Base-by-base conservation (phyloP, 2,888 invertebrate genomes). In the Archips crataeganus region DNA sequence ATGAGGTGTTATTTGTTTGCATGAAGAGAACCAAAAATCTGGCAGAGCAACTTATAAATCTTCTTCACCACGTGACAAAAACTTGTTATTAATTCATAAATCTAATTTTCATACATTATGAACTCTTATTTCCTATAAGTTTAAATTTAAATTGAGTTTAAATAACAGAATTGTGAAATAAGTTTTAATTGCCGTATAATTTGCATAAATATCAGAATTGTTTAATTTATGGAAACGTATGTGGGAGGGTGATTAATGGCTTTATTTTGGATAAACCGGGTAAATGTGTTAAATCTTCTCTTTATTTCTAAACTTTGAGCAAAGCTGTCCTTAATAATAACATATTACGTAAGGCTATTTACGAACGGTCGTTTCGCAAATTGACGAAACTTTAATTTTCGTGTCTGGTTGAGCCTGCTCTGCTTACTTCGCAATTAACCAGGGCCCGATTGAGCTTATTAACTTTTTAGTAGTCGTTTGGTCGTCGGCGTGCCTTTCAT, bases 401-500 rank as follows among this genome's bases (percentile, higher is more conserved):
- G 68, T 47, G 59, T 39, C 59, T 57, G 63, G 68, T 34, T 59
- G 59, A 59, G 49, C 69, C 10, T 62, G 42, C 15, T 62, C 42
- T 70, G 64, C 59, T 42, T 70, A 70, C 65, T 51, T 70, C 45
- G 74, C 64, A 74, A 70, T 74, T 65, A 74, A 74, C 74, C 60
- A 61, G 65, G 64, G 60, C 70, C 59, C 70, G 70, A 65, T 70
- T 70, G 74, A 70, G 70, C 74, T 70, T 74, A 70, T 74, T 74
- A 74, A 70, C 64, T 74, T 74, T 74, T 74, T 74, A 74, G 74
- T 70, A 69, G 68, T 73, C 64, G 64, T 69, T 69, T 59, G 67
- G 39, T 63, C 54, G 70, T 54, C 74, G 61, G 61, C 61, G 76
- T 67, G 70, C 77, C 82, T 91, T 92, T 91, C 91, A 89, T 87